phyloP scores from a whole-genome alignment of 2,113 vertebrate genomes.

The Plecotus auritus region DNA sequence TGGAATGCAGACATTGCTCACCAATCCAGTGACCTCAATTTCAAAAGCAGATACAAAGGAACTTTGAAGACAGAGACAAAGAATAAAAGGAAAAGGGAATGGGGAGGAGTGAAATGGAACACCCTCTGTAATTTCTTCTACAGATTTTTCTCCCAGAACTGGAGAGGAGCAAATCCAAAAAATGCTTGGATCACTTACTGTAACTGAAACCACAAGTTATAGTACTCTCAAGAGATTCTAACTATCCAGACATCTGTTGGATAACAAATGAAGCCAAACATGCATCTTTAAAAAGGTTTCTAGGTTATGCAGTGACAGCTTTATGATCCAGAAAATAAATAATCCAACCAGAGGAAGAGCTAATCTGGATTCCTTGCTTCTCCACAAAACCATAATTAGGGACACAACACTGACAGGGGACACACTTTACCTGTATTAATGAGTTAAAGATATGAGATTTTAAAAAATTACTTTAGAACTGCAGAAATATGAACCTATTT shows the following conservation, averaged over 20 bases:
- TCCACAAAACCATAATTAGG: not conserved
- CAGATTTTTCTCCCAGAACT: constrained; percentile 53
- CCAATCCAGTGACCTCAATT: not conserved
- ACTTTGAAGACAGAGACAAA: constrained; percentile 9
- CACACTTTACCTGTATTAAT: not conserved
- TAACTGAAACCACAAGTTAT: constrained; percentile 73
- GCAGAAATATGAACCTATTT: not conserved
- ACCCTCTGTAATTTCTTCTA: constrained; percentile 62
- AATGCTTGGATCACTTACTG: constrained; percentile 56
- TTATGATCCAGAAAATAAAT: constrained; percentile 80
- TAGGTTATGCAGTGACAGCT: constrained; percentile 82
- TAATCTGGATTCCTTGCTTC: constrained; percentile 63
- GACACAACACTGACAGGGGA: not conserved
- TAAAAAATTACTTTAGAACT: not conserved
- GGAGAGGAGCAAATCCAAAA: constrained; percentile 44
- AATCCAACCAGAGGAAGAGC: constrained; percentile 76
- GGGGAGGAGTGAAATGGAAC: constrained; percentile 35
- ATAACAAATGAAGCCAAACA: constrained; percentile 82
- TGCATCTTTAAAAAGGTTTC: constrained; percentile 81
- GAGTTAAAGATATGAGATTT: not conserved
- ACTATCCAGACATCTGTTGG: constrained; percentile 83
- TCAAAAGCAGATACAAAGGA: constrained; percentile 36
- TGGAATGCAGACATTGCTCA: not conserved
- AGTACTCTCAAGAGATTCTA: constrained; percentile 77
- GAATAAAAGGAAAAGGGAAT: not conserved